Conservation (phyloP, 2,888 invertebrate genomes). For the Pseudeuparius sepicola region DNA sequence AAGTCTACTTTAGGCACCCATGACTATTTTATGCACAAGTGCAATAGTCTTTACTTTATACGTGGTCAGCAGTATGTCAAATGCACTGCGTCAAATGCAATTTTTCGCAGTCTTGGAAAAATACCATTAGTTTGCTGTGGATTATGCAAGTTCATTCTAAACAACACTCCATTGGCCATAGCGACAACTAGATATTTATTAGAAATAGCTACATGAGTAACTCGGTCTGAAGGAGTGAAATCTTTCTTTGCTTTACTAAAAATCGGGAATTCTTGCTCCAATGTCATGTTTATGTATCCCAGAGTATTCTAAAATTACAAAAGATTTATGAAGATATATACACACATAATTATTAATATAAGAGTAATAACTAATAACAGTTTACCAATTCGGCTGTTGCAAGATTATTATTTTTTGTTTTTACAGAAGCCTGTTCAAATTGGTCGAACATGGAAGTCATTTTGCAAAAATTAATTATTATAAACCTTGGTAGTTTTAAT, state of each 20-base stretch:
- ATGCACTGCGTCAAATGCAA: too few species aligned
- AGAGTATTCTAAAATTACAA: slow-evolving; percentile 35
- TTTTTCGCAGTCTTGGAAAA: too few species aligned
- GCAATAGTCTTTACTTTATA: too few species aligned
- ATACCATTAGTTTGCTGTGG: slow-evolving; percentile 63
- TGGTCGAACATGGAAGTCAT: slow-evolving; percentile 83
- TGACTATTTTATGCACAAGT: too few species aligned
- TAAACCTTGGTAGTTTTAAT: too few species aligned
- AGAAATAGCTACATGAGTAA: slow-evolving; percentile 71
- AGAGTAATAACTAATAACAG: too few species aligned
- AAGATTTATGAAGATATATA: slow-evolving; percentile 6
- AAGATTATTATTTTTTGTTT: slow-evolving; percentile 37
- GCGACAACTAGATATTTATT: slow-evolving; percentile 76
- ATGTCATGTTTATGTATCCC: slow-evolving; percentile 48
- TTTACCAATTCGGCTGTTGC: slow-evolving; percentile 42
- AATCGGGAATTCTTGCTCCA: slow-evolving; percentile 71
- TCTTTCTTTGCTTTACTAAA: slow-evolving; percentile 78
- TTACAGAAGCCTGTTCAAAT: slow-evolving; percentile 68
- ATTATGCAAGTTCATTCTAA: slow-evolving; percentile 71
- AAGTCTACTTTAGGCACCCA: too few species aligned
- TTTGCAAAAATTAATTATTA: too few species aligned
- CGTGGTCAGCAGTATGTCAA: too few species aligned
- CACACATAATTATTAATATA: too few species aligned
- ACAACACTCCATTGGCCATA: slow-evolving; percentile 70
- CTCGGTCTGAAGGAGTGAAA: slow-evolving; percentile 66